Conservation (phyloP, 1,140 invertebrate genomes). For the Euglossa dilemma region DNA sequence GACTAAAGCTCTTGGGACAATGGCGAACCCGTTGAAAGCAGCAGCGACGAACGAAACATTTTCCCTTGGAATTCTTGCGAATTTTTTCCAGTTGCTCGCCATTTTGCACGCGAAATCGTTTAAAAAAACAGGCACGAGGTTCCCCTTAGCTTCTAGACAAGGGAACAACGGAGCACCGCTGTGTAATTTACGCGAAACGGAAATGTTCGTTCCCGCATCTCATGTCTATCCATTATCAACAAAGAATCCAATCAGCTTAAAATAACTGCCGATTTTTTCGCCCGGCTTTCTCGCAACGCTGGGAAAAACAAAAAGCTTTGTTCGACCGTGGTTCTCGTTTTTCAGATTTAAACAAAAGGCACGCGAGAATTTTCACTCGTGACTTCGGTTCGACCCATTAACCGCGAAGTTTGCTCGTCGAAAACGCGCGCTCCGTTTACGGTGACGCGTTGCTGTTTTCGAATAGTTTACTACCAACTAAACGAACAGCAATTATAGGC, state of each 20-base stretch:
- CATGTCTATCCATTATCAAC: conserved; percentile 1
- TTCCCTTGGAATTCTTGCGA: not conserved
- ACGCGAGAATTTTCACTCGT: not conserved
- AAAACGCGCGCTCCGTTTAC: too few relatives aligned
- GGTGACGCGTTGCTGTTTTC: too few relatives aligned
- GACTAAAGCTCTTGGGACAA: not conserved
- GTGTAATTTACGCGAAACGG: not conserved
- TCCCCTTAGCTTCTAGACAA: not conserved
- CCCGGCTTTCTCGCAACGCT: not conserved
- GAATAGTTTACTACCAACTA: too few relatives aligned
- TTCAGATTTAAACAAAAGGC: not conserved
- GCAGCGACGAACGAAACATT: not conserved
- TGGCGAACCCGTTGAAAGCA: not conserved
- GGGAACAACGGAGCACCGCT: not conserved
- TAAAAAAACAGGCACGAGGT: not conserved
- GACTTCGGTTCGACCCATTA: not conserved
- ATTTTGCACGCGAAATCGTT: not conserved
- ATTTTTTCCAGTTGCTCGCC: not conserved
- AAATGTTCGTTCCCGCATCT: not conserved
- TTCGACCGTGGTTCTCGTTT: too few relatives aligned
- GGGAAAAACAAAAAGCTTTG: not conserved
- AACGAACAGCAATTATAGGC: too few relatives aligned
- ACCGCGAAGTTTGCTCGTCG: too few relatives aligned
- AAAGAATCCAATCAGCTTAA: conserved; percentile 14
- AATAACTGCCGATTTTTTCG: not conserved